These are phyloP conservation scores for Mionectes olivaceus DNA, from an alignment of 2,797 vertebrate species.

Conservation along the genomic window DNA sequence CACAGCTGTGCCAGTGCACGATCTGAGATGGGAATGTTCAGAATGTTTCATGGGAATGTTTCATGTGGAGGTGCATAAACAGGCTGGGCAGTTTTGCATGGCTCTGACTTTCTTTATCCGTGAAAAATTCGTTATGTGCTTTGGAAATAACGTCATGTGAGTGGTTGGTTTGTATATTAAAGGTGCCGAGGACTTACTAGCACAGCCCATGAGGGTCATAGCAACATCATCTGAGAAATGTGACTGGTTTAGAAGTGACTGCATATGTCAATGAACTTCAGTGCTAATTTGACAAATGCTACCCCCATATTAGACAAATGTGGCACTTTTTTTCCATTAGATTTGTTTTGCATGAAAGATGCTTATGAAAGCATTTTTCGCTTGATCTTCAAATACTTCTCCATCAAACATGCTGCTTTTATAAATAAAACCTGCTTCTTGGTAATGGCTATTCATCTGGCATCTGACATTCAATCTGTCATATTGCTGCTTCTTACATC, in stretches of 20 bases:
- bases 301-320: neutral
- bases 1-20: rapidly evolving
- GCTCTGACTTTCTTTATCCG: neutral
- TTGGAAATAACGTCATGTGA: neutral
- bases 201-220: neutral
- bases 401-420: neutral
- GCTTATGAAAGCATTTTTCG: neutral
- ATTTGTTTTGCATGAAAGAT: neutral
- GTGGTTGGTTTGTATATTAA: neutral
- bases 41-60: rapidly evolving
- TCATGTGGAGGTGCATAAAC: rapidly evolving
- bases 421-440: neutral
- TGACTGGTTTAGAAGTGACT: neutral
- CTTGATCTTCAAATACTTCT: neutral
- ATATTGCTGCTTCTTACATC: neutral
- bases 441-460: neutral
- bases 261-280: neutral
- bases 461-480: neutral
- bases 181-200: neutral
- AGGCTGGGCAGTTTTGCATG: rapidly evolving
- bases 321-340: neutral
- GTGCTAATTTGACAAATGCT: neutral
- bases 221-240: neutral
- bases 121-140: neutral
- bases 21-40: rapidly evolving